Evolutionary conservation across 1,140 invertebrate species (phyloP).

Genomic region (Drosophila subpulchrella): DNA sequence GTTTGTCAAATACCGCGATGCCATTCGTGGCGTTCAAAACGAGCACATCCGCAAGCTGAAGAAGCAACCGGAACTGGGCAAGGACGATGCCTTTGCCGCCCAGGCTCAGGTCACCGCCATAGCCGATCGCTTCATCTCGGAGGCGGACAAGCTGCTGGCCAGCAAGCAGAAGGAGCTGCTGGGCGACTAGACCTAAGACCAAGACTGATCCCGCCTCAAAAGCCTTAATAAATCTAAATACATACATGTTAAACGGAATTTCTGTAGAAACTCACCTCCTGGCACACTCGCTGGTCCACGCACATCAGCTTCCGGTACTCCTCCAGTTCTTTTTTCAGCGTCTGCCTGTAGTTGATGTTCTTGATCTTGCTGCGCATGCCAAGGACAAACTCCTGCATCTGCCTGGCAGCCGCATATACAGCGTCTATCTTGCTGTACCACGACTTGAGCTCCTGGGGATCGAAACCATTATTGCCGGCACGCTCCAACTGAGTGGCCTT

Average conservation of each 20-base stretch:
- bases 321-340: constrained; percentile 74
- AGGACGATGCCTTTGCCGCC: constrained; percentile 88
- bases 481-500: constrained; percentile 60
- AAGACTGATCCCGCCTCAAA: constrained; percentile 15
- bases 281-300: constrained; percentile 51
- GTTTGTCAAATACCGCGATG: constrained; percentile 92
- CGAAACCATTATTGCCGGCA: constrained; percentile 36
- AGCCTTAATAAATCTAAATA: constrained; percentile 8
- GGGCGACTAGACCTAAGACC: constrained; percentile 74
- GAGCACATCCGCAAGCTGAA: constrained; percentile 89
- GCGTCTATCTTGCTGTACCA: constrained; percentile 77
- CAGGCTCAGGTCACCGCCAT: constrained; percentile 89
- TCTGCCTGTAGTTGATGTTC: constrained; percentile 66
- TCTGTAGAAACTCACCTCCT: constrained; percentile 54
- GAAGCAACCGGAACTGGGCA: constrained; percentile 88
- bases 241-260: not conserved
- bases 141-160: constrained; percentile 89
- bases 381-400: constrained; percentile 62
- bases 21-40: constrained; percentile 92
- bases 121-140: constrained; percentile 87
- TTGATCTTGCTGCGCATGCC: constrained; percentile 70
- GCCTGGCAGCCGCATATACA: constrained; percentile 60
- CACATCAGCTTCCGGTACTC: constrained; percentile 59
- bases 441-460: constrained; percentile 64
- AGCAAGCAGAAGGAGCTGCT: constrained; percentile 91